Conservation (phyloP, 2,888 invertebrate species). For the Campaea margaritaria region DNA sequence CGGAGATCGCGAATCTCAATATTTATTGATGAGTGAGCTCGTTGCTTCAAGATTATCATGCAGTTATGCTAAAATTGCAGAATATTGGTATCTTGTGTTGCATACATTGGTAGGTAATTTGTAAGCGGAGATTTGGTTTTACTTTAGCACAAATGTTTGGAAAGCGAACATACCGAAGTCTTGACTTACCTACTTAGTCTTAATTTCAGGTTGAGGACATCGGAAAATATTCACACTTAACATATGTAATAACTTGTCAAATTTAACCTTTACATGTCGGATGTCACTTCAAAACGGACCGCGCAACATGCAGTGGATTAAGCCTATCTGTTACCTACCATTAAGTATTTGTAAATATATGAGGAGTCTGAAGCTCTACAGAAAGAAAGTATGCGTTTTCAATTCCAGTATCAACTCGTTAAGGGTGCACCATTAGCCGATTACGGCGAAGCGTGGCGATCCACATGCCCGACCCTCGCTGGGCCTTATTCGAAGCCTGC, state of each 20-base stretch:
- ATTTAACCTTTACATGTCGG: no score
- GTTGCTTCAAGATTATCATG: slow-evolving; percentile 57
- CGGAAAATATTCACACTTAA: no score
- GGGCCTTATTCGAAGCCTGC: slow-evolving; percentile 40
- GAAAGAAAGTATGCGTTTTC: background rate
- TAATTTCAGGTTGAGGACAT: no score
- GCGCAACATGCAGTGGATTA: no score
- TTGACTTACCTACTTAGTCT: background rate
- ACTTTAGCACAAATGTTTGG: background rate
- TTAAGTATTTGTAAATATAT: background rate
- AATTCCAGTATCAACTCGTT: slow-evolving; percentile 53
- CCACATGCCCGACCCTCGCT: slow-evolving; percentile 59
- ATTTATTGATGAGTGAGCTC: slow-evolving; percentile 72
- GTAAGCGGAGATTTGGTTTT: slow-evolving; percentile 27
- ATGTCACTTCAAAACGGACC: no score
- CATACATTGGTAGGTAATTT: slow-evolving; percentile 30
- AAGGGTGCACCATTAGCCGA: slow-evolving; percentile 74
- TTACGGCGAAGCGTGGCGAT: slow-evolving; percentile 71
- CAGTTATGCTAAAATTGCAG: slow-evolving; percentile 57
- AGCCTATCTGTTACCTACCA: no score
- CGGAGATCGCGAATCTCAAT: slow-evolving; percentile 67
- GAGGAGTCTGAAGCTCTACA: background rate
- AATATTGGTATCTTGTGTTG: slow-evolving; percentile 22
- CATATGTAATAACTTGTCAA: background rate
- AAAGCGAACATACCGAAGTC: background rate